Base-by-base conservation (phyloP, 64 coral and sea anemone genomes). In the Montipora cactus region DNA sequence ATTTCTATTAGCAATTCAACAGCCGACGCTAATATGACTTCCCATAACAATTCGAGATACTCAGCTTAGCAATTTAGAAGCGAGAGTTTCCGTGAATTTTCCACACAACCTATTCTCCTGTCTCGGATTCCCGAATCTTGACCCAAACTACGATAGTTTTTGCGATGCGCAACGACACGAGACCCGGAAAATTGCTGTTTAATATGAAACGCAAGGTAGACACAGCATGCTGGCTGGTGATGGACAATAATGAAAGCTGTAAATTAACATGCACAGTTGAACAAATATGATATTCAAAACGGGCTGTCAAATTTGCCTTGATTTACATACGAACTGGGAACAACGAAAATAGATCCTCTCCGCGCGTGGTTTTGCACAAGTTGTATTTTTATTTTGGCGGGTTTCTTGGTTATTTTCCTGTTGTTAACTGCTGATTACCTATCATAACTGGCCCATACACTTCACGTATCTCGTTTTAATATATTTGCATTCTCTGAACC, bases 201-300 rank as follows among this genome's bases (percentile, higher is more conserved):
- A 49, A 49, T 15, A 46, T 44, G 49, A 19, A 78, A 78, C 5
- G 47, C 8, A 15, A 20, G 19, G 20, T 2, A 5, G 5, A 18
- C 37, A 12, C 14, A 49, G 58, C 81, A 45, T 86, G 82, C 47
- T 86, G 82, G 8, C 15, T 72, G 66, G 47, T 86, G 62, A 86
- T 12, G 82, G 66, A 86, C 82, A 86, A 86, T 86, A 23, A 15
- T 69, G 4, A 70, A 20, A 7, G 82, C 64, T 72, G 82, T 46
- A 86, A 71, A 86, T 86, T 86, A 86, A 71, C 82, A 86, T 72
- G 44, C 82, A 86, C 82, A 86, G 82, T 86, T 86, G 82, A 48
- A n/a, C 82, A 86, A 86, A 86, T 86, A 86, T 11, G 82, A 50
- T 70, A 86, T 86, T 71, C 47, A 45, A 86, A 46, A 86, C 18